These are phyloP conservation scores for Sinotaia quadrata DNA, from an alignment of 2,888 invertebrate species.

Conservation along the genomic window DNA sequence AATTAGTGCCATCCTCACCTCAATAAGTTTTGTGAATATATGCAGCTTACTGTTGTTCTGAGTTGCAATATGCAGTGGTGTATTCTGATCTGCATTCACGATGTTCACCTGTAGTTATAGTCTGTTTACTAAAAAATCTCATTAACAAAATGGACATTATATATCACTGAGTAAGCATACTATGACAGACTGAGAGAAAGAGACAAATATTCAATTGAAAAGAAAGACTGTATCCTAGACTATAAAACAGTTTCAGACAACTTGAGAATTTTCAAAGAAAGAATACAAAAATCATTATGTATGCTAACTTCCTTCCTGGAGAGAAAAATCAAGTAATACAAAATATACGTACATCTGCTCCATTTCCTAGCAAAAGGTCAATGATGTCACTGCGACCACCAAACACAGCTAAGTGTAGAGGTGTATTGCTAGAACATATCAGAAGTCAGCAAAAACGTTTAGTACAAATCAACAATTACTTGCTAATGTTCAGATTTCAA, in stretches of 20 bases:
- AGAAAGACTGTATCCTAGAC: no score
- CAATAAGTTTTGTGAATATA: constrained; percentile 50
- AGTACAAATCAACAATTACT: no score
- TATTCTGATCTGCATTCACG: constrained; percentile 60
- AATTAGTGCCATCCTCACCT: constrained; percentile 37
- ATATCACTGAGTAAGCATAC: no score
- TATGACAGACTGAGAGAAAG: no score
- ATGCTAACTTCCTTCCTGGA: background rate
- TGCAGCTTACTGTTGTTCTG: constrained; percentile 46
- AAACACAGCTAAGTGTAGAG: constrained; percentile 62
- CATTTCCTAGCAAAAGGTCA: constrained; percentile 47
- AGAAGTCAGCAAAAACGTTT: no score
- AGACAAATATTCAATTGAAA: no score
- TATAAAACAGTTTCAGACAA: no score
- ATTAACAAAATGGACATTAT: no score
- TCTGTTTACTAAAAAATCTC: no score
- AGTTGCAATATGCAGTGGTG: constrained; percentile 56
- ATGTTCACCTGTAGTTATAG: constrained; percentile 47
- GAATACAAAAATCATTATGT: background rate
- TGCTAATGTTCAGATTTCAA: no score
- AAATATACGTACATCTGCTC: constrained; percentile 45
- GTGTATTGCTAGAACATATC: constrained; percentile 54
- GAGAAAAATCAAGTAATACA: background rate
- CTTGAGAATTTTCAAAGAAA: no score
- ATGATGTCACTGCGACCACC: constrained; percentile 54